These are phyloP conservation scores for Forbesichthys agassizii DNA, from an alignment of 2,113 vertebrate species.

Conservation along the genomic window DNA sequence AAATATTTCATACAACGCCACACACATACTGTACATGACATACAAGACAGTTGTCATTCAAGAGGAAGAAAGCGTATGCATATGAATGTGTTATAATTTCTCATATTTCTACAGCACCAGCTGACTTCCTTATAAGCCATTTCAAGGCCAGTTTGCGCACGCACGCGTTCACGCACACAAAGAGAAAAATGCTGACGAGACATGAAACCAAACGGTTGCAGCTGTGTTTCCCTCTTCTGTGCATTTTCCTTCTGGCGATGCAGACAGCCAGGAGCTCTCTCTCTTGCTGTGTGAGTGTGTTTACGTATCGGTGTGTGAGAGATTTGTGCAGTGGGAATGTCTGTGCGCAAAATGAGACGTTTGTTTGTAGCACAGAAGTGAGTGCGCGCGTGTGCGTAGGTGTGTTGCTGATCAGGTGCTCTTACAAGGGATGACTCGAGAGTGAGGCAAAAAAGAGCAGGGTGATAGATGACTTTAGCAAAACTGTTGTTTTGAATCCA, in stretches of 20 bases:
- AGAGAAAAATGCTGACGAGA: slow-evolving; percentile 46
- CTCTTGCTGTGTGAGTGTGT: slow-evolving; percentile 6
- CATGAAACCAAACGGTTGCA: slow-evolving; percentile 34
- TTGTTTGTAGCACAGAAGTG: background rate
- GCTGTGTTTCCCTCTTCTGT: slow-evolving; percentile 38
- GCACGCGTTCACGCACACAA: background rate
- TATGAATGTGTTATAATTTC: background rate
- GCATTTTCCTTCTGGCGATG: slow-evolving; percentile 37
- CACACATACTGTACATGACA: no score
- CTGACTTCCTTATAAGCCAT: slow-evolving; percentile 9
- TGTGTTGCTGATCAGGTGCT: background rate
- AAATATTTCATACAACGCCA: no score
- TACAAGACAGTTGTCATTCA: no score
- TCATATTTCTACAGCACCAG: background rate
- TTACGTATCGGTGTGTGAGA: background rate
- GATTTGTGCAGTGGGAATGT: slow-evolving; percentile 14
- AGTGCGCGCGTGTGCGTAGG: background rate
- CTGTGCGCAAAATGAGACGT: slow-evolving; percentile 16
- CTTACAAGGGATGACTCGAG: background rate
- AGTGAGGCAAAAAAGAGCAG: background rate
- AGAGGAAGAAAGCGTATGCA: background rate
- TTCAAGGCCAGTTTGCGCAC: slow-evolving; percentile 23
- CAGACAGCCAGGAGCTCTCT: slow-evolving; percentile 30
- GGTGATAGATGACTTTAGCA: background rate
- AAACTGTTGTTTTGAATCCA: background rate